Base-by-base conservation (phyloP, 2,113 vertebrate genomes). In the Petrocephalus zakoni region DNA sequence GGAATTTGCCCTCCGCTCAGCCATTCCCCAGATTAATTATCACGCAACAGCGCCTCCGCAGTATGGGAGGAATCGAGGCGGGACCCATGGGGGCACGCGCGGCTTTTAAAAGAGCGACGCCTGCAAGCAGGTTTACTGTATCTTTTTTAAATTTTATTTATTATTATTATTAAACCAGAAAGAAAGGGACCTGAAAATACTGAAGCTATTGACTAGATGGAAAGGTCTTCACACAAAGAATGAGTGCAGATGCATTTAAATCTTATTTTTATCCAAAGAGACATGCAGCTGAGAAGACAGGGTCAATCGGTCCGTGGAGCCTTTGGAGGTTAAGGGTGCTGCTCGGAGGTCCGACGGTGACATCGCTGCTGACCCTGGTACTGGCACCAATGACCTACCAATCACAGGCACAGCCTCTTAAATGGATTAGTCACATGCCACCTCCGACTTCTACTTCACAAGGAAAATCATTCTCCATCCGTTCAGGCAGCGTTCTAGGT, bases 1-100 rank as follows among this genome's bases (percentile, higher is more conserved):
- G 93, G 95, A 95, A 95, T 95, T 90, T 93, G 95, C 94, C 94
- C 92, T 88, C 89, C 83, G 25, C 92, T 92, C 90, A 84, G 89
- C 85, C 21, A 68, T 92, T 93, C 90, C 89, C 88, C 17, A 46
- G 90, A 91, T 93, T 94, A 94, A 93, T 95, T 93, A 93, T 87
- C 91, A 87, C 84, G 87, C 87, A 88, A 56, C 87, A 91, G 88
- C 92, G 87, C 87, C 61, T 89, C 90, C 89, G 84, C 88, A 53
- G 78, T 78, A 86, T 88, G 87, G 46, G 55, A 56, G 6, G 21
- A 49, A 85, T 87, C 87, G 56, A 88, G 89, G 56, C 87, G 46
- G 49, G 37, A 19, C 72, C 56, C 72, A 55, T 3, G 25, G 72
- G 61, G 72, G 75, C 15, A 22, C 15, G 37, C 29, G 78, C 34